These are phyloP conservation scores for Cyprinodon diabolis DNA, from an alignment of 2,797 vertebrate genomes.

Conservation along the genomic window DNA sequence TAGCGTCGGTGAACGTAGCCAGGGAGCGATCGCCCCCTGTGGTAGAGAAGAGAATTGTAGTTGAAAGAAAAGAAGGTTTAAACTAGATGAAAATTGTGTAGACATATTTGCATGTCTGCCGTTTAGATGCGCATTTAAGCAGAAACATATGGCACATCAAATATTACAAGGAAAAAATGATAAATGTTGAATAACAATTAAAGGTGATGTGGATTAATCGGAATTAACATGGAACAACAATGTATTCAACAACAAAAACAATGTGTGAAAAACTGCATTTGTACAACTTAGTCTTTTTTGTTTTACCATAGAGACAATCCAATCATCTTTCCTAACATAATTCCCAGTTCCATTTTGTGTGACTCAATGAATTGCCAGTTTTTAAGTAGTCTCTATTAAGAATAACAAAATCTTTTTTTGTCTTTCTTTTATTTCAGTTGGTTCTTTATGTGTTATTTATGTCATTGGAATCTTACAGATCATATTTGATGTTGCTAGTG, in stretches of 20 bases:
- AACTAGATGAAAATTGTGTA: background rate
- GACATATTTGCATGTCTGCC: background rate
- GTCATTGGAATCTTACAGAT: background rate
- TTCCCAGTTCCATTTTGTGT: background rate
- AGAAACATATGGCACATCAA: too few relatives aligned
- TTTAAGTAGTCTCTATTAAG: background rate
- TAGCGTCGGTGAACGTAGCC: slow-evolving; percentile 49
- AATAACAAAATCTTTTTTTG: background rate
- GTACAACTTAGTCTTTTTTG: background rate
- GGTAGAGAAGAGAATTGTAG: slow-evolving; percentile 36
- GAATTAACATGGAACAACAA: background rate
- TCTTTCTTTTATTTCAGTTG: background rate
- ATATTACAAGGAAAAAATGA: background rate
- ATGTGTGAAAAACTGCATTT: background rate
- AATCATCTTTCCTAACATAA: background rate
- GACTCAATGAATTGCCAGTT: background rate
- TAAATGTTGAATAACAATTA: background rate
- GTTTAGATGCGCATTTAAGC: background rate
- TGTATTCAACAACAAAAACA: background rate
- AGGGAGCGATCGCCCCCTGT: slow-evolving; percentile 34
- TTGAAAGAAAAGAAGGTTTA: too few relatives aligned
- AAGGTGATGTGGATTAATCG: background rate
- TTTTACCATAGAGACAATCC: background rate
- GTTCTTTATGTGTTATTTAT: background rate
- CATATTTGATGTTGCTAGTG: background rate